Conservation (phyloP, 2,888 invertebrate genomes). For the Hirudinaria manillensis region DNA sequence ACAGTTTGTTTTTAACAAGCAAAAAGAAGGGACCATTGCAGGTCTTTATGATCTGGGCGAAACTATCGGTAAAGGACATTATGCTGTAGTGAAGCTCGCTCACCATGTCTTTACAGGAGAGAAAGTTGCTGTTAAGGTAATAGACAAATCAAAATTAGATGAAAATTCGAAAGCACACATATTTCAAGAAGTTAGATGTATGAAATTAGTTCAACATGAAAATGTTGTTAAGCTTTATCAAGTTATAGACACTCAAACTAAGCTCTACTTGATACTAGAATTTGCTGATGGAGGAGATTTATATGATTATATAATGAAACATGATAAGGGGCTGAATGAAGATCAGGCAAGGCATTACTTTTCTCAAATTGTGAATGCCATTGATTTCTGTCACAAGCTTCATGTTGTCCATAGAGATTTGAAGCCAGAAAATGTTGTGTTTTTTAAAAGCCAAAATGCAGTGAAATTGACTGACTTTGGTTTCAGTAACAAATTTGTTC, state of each 20-base stretch:
- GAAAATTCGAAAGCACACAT: constrained; percentile 90
- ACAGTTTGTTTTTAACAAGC: background rate
- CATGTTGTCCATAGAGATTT: constrained; percentile 84
- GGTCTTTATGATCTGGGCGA: constrained; percentile 95
- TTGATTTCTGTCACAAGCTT: constrained; percentile 90
- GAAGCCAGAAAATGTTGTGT: constrained; percentile 98
- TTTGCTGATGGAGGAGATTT: constrained; percentile 96
- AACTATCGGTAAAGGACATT: constrained; percentile 94
- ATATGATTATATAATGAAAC: constrained; percentile 95
- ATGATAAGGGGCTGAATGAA: constrained; percentile 70
- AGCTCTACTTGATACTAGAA: constrained; percentile 81
- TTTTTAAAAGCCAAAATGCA: constrained; percentile 90
- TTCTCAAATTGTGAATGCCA: constrained; percentile 89
- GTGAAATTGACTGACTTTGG: constrained; percentile 98
- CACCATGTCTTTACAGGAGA: constrained; percentile 97
- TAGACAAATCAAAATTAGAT: constrained; percentile 95
- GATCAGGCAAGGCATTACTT: constrained; percentile 72
- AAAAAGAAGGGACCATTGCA: constrained; percentile 47
- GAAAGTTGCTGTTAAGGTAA: constrained; percentile 92
- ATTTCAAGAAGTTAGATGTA: constrained; percentile 73
- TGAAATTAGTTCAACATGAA: constrained; percentile 98
- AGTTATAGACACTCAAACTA: constrained; percentile 97
- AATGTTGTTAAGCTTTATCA: constrained; percentile 96
- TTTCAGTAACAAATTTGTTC: constrained; percentile 77
- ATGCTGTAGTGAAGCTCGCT: constrained; percentile 94